Evolutionary conservation across 37 sponge, comb jelly and placozoan genomes (phyloP), one percentile per base, ranked within the genome.

Genomic region (Hormiphora californensis): DNA sequence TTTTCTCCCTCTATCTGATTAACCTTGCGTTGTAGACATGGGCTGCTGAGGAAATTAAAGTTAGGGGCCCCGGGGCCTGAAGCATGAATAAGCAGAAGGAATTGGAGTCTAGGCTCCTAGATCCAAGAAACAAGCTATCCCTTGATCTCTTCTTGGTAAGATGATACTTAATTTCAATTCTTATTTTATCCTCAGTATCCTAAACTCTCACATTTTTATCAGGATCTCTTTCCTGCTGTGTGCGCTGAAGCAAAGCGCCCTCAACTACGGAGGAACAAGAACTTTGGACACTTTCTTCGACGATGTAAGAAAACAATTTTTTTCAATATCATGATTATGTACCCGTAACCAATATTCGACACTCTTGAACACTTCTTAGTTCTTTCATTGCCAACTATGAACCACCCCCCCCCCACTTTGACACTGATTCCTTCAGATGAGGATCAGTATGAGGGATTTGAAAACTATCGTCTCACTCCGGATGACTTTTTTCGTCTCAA

Each of bases 181-280:
- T 59, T 7, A n/a, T 59, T 59, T 7, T 59, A 59, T 17, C 12
- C 15, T 49, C 15, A 17, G 9, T 49, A 49, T 17, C 9, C 53
- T 49, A 49, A 17, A 49, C 12, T 49, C 15, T 49, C 53, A 15
- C 15, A 57, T 73, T 69, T 17, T 22, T 36, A 54, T 8, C 61
- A 95, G 96, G 96, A 93, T 86, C 89, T 93, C 0, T 89, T 96
- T 5, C 39, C 89, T 28, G 97, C 97, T 30, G 86, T 96, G 0
- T 91, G 63, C 32, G 46, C 85, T 12, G 97, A 96, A 87, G 90
- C 92, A 54, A 87, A 94, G 62, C 86, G 86, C 49, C 92, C 91
- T 0, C 54, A 90, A 0, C 78, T 94, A 0, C 53, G 87, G 0
- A 51, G 97, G 41, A 96, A 92, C 90, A 94, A 91, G 87, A 96